Percentiles rank a stretch among this genome's conserved stretches.
Conservation (phyloP, 2,797 vertebrate species). For the Manis pentadactyla region DNA sequence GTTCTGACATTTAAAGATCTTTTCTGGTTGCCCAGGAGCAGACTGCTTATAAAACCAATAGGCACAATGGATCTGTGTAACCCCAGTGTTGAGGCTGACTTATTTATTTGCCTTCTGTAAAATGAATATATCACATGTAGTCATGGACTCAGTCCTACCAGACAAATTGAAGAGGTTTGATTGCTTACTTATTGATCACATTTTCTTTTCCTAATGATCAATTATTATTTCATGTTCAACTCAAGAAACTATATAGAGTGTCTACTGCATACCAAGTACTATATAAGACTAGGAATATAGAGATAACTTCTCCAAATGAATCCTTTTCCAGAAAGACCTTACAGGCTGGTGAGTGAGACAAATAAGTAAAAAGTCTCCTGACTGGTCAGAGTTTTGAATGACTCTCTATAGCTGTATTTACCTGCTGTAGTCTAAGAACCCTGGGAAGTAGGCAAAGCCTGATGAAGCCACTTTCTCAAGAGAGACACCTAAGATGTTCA, state of each 20-base stretch:
- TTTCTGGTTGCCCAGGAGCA: background rate
- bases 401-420: background rate
- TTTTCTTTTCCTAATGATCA: slow-evolving; percentile 12
- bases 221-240: background rate
- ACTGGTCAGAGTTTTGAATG: background rate
- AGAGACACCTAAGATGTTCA: background rate
- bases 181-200: background rate
- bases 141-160: background rate
- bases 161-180: background rate
- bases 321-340: background rate
- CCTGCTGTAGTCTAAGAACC: background rate
- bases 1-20: background rate
- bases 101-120: background rate
- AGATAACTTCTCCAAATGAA: background rate
- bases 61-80: background rate
- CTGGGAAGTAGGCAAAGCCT: background rate
- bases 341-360: background rate
- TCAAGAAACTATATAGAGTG: background rate
- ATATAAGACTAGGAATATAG: background rate
- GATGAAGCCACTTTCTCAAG: background rate
- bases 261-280: background rate
- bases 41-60: background rate
- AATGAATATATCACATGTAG: background rate
- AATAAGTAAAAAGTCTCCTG: background rate
- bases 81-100: background rate